phyloP scores from a whole-genome alignment of 2,113 vertebrate genomes.

The Callopanchax toddi region DNA sequence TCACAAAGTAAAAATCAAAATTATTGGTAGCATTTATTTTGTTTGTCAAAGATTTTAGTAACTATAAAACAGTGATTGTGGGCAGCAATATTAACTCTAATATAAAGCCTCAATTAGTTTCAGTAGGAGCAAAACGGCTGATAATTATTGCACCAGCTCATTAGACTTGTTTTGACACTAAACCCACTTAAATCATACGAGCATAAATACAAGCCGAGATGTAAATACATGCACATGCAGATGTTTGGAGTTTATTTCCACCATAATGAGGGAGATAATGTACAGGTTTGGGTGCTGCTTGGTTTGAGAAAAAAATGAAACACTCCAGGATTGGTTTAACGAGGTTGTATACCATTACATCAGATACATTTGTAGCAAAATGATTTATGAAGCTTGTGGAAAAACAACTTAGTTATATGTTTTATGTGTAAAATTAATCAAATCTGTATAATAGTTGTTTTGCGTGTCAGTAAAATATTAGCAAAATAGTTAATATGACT shows the following conservation, averaged over 20 bases:
- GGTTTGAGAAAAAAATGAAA: constrained; percentile 62
- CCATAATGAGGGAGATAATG: constrained; percentile 75
- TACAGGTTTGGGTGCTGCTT: constrained; percentile 69
- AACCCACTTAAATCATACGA: constrained; percentile 68
- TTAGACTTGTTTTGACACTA: constrained; percentile 75
- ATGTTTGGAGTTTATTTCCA: constrained; percentile 69
- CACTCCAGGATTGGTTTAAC: constrained; percentile 63
- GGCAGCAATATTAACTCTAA: constrained; percentile 61
- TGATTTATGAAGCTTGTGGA: too few species aligned
- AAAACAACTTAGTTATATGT: too few species aligned
- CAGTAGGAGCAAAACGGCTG: constrained; percentile 71
- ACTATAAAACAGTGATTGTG: constrained; percentile 51
- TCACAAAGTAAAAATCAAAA: constrained; percentile 66
- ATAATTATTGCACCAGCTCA: constrained; percentile 76
- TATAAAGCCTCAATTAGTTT: constrained; percentile 69
- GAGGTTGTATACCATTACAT: not conserved
- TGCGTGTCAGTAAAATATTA: not conserved
- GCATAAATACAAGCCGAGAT: constrained; percentile 54
- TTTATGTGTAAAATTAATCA: not conserved
- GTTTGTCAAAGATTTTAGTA: constrained; percentile 56
- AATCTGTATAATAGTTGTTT: not conserved
- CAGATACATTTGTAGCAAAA: too few species aligned
- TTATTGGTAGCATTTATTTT: constrained; percentile 46
- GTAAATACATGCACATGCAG: constrained; percentile 60
- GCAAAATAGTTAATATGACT: not conserved